Evolutionary conservation across 2,888 invertebrate species (phyloP).

Genomic region (Rotaria sp.): DNA sequence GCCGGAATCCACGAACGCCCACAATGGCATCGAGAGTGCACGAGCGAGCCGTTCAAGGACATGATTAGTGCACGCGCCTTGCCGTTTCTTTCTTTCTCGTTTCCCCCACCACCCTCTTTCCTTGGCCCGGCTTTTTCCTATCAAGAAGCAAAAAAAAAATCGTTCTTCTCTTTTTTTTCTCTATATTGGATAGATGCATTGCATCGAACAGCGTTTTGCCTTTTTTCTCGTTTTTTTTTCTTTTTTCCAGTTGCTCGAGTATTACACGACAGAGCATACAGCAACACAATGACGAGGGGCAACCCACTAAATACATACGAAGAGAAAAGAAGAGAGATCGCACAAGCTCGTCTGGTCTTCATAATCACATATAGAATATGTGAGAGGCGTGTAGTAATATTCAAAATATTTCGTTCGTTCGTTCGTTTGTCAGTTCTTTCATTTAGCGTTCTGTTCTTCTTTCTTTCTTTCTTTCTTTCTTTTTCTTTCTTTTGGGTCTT

Average conservation of each 20-base stretch:
- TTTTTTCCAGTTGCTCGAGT: not conserved
- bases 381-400: conserved; percentile 1
- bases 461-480: not conserved
- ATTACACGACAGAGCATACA: not conserved
- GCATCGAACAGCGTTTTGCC: not conserved
- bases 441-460: conserved; percentile 2
- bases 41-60: conserved; percentile 18
- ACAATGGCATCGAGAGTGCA: conserved; percentile 7
- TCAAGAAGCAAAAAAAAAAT: not conserved
- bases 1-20: conserved; percentile 9
- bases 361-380: conserved; percentile 19
- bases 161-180: not conserved
- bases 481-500: not conserved
- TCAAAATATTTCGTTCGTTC: not conserved
- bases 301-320: conserved; percentile 15
- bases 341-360: not conserved
- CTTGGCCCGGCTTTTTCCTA: not conserved
- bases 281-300: not conserved
- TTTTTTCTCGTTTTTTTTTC: not conserved
- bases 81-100: not conserved
- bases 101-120: not conserved
- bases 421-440: not conserved
- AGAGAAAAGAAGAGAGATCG: not conserved
- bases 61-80: conserved; percentile 19
- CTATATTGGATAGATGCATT: not conserved